These are phyloP conservation scores for Drosophila emarginata DNA, from an alignment of 2,888 invertebrate species.

Conservation along the genomic window DNA sequence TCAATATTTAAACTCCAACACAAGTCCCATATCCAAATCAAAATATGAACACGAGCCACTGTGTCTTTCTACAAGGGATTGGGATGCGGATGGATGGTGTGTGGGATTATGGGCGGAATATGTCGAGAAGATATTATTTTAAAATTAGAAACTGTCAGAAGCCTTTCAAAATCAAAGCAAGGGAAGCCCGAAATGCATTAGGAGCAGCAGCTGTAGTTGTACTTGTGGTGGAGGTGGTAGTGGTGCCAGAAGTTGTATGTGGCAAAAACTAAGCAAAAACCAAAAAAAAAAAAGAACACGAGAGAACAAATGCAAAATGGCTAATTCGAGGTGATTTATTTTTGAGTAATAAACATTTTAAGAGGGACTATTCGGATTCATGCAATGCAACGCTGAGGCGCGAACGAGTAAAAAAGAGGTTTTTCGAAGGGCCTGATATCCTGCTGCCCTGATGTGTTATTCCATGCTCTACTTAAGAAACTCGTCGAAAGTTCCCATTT, in stretches of 20 bases:
- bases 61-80: neutral
- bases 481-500: neutral
- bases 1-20: neutral
- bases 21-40: neutral
- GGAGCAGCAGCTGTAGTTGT: conserved; percentile 19
- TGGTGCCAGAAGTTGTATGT: conserved; percentile 4
- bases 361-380: conserved; percentile 1
- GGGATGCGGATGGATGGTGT: conserved; percentile 4
- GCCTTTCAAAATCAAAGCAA: conserved; percentile 25
- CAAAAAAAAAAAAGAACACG: neutral
- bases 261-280: neutral
- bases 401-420: neutral
- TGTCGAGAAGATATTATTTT: conserved; percentile 27
- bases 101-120: conserved; percentile 22
- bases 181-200: conserved; percentile 22
- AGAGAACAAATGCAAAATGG: conserved; percentile 11
- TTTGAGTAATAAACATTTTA: conserved; percentile 11
- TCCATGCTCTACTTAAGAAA: neutral
- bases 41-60: conserved; percentile 8
- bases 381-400: neutral
- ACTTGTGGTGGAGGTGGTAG: neutral
- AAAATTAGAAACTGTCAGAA: conserved; percentile 41
- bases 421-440: neutral
- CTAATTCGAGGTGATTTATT: conserved; percentile 18
- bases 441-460: too few species aligned